Evolutionary conservation across 2,113 vertebrate genomes (phyloP), one percentile per base, ranked within the genome.

Genomic region (Emydocephalus ijimae): DNA sequence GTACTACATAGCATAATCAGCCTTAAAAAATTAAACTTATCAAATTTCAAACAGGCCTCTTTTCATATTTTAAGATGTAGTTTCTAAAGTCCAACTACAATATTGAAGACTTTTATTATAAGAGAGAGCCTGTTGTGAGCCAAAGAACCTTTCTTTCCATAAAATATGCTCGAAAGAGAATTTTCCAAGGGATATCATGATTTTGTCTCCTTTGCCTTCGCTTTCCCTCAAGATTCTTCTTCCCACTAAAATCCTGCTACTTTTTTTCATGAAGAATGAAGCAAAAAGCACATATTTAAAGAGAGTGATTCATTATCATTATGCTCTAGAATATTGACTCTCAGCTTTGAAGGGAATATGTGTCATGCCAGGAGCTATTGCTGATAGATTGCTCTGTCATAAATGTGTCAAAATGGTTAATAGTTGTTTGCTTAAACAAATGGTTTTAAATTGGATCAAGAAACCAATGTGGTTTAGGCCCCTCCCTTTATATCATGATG

Each of bases 281-380:
- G 92, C 88, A 39, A 59, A 91, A 1, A 7, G n/a, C 0, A 0
- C 23, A 26, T 0, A 0, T n/a, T n/a, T 91, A 9, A 29, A 45
- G 3, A 12, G 29, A 54, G 95, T 93, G 93, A 86, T 97, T 95
- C 91, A 26, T 97, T 97, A 94, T 96, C 96, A 95, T 98, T 97
- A 97, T 94, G 93, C 81, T 59, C 54, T 95, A 94, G 94, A 95
- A 94, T 96, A 96, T 97, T 97, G 97, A 96, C 97, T 97, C 96
- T 64, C 93, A 9, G 59, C 95, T 95, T 89, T 11, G 89, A 95
- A 95, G 96, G 90, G 96, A 89, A 93, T 92, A 94, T 61, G 95
- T 88, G 12, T 93, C 96, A 96, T n/a, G 1, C n/a, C 1, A 0
- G 92, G 93, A 94, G 95, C 91, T 0, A 0, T 93, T 2, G 0